phyloP scores from a whole-genome alignment of 2,113 vertebrate genomes.

The Grantiella picta region DNA sequence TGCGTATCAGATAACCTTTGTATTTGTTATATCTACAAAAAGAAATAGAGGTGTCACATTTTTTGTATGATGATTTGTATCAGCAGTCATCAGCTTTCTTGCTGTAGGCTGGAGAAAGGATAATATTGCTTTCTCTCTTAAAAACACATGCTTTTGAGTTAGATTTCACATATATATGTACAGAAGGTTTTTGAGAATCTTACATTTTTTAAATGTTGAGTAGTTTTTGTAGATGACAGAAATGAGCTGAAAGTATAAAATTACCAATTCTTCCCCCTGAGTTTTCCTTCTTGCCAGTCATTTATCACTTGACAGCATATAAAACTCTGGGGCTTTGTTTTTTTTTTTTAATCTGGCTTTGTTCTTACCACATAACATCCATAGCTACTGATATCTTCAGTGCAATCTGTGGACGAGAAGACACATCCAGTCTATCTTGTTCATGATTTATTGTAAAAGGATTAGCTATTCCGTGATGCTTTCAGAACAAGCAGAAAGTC shows the following conservation, averaged over 20 bases:
- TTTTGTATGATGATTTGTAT: not conserved
- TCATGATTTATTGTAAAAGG: conserved; percentile 16
- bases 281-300: not conserved
- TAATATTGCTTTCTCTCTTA: not conserved
- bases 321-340: not conserved
- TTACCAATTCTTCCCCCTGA: not conserved
- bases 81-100: not conserved
- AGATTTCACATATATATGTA: not conserved
- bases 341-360: not conserved
- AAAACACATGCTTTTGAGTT: not conserved
- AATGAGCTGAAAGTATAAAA: not conserved
- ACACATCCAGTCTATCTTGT: not conserved
- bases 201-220: not conserved
- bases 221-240: not conserved
- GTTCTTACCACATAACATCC: not conserved
- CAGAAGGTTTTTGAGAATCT: not conserved
- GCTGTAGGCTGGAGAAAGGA: not conserved
- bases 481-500: conserved; percentile 2
- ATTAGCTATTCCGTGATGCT: not conserved
- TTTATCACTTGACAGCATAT: not conserved
- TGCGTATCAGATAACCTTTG: not conserved
- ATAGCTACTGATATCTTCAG: conserved; percentile 25
- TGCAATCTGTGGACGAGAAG: not conserved
- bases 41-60: not conserved
- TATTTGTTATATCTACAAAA: not conserved